A percentile compares a stretch with the other conserved stretches of the same genome.
phyloP scores from a whole-genome alignment of 1,140 invertebrate genomes.

The Drosophila novamexicana region DNA sequence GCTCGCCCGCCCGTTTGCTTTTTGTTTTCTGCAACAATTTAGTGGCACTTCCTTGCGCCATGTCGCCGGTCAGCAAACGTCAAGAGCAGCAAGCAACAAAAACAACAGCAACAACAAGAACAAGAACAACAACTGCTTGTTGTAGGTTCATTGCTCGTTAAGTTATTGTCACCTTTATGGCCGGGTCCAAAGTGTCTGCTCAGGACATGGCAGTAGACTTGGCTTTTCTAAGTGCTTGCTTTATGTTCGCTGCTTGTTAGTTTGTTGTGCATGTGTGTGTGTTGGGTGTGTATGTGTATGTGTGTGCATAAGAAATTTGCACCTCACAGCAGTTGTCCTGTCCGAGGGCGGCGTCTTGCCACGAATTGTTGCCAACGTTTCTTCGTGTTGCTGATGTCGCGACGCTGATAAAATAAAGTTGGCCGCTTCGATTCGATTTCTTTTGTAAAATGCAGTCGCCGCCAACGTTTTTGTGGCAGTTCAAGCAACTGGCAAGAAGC shows the following conservation, averaged over 20 bases:
- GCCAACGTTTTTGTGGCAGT: slow-evolving; percentile 16
- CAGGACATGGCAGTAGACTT: slow-evolving; percentile 69
- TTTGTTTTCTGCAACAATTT: slow-evolving; percentile 78
- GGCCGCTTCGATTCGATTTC: slow-evolving; percentile 35
- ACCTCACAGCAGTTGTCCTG: slow-evolving; percentile 40
- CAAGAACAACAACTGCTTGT: slow-evolving; percentile 31
- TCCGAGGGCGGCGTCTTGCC: slow-evolving; percentile 21
- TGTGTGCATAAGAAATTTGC: slow-evolving; percentile 37
- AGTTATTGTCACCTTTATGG: slow-evolving; percentile 81
- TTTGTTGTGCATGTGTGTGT: slow-evolving; percentile 25
- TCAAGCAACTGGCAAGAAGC: slow-evolving; percentile 9
- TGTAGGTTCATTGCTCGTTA: slow-evolving; percentile 80
- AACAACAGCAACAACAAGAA: slow-evolving; percentile 34
- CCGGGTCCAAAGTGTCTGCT: slow-evolving; percentile 63
- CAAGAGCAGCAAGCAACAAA: slow-evolving; percentile 38
- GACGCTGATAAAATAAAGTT: slow-evolving; percentile 48
- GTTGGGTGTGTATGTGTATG: not conserved
- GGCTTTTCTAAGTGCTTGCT: slow-evolving; percentile 48
- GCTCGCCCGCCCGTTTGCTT: slow-evolving; percentile 11
- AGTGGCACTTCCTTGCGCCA: slow-evolving; percentile 78
- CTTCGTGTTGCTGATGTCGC: slow-evolving; percentile 43
- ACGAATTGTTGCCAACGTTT: slow-evolving; percentile 20
- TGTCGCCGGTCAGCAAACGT: slow-evolving; percentile 67
- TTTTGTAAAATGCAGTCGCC: slow-evolving; percentile 18
- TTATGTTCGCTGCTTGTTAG: slow-evolving; percentile 27